A percentile compares a stretch with the other conserved stretches of the same genome.
These are phyloP conservation scores for Brachyistius frenatus DNA, from an alignment of 2,113 vertebrate species.

Conservation along the genomic window DNA sequence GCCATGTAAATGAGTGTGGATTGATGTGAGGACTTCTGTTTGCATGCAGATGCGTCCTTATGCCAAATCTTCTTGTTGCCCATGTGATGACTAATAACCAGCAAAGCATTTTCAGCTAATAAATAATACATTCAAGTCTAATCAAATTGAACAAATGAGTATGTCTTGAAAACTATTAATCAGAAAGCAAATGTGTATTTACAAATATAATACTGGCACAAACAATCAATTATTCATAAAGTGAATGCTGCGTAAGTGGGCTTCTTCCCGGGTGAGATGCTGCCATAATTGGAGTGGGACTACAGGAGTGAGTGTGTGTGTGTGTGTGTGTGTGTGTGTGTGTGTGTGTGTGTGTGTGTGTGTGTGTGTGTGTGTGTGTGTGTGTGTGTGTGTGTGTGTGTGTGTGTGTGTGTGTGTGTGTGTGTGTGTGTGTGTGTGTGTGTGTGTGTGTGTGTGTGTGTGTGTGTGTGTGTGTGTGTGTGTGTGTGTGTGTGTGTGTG, in stretches of 20 bases:
- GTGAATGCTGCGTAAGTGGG: slow-evolving; percentile 78
- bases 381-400: slow-evolving; percentile 28
- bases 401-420: neutral
- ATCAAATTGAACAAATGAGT: slow-evolving; percentile 83
- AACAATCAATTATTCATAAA: slow-evolving; percentile 87
- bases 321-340: slow-evolving; percentile 15
- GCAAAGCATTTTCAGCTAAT: slow-evolving; percentile 72
- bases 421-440: slow-evolving; percentile 44
- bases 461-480: slow-evolving; percentile 40
- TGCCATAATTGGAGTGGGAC: slow-evolving; percentile 84
- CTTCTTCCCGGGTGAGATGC: slow-evolving; percentile 83
- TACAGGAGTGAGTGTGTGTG: slow-evolving; percentile 66
- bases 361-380: slow-evolving; percentile 42
- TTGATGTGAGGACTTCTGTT: slow-evolving; percentile 29
- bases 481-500: slow-evolving; percentile 22
- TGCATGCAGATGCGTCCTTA: slow-evolving; percentile 56
- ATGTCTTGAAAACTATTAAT: slow-evolving; percentile 83
- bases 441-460: slow-evolving; percentile 22
- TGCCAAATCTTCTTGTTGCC: slow-evolving; percentile 69
- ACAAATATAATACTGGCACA: slow-evolving; percentile 79
- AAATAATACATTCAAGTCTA: slow-evolving; percentile 82
- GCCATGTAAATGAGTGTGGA: slow-evolving; percentile 11
- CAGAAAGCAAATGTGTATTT: slow-evolving; percentile 79
- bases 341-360: slow-evolving; percentile 14
- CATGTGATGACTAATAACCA: slow-evolving; percentile 63